Percentiles rank a stretch among this genome's conserved stretches.
Evolutionary conservation across 1,140 invertebrate genomes (phyloP).

Genomic region (Drosophila truncata): DNA sequence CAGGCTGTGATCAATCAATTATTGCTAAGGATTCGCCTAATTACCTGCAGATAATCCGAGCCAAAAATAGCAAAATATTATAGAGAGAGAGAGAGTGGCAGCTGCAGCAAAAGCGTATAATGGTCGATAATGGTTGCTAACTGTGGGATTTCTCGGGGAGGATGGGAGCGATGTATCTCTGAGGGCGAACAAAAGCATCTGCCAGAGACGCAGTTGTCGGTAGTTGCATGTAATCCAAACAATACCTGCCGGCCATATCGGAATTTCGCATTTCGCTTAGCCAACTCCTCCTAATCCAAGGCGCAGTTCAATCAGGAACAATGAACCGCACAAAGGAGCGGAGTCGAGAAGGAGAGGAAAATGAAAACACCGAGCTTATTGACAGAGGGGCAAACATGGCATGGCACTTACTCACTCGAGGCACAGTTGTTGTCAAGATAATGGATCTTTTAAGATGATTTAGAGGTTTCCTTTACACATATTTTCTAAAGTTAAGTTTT

Average conservation of each 20-base stretch:
- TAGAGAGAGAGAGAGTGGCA: conserved; percentile 1
- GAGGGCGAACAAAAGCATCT: conserved; percentile 54
- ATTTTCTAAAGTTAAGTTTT: neutral
- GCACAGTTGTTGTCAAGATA: conserved; percentile 18
- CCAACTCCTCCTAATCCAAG: conserved; percentile 40
- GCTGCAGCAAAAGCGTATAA: conserved; percentile 59
- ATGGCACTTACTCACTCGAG: conserved; percentile 15
- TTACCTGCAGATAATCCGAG: conserved; percentile 28
- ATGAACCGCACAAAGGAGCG: conserved; percentile 57
- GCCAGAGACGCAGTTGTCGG: conserved; percentile 29
- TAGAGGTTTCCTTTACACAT: neutral
- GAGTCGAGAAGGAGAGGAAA: conserved; percentile 40
- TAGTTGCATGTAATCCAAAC: conserved; percentile 73
- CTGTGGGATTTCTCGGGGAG: conserved; percentile 10
- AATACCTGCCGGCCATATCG: conserved; percentile 63
- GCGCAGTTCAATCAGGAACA: conserved; percentile 69
- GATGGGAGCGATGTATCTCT: conserved; percentile 1
- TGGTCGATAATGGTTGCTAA: conserved; percentile 71
- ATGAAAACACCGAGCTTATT: conserved; percentile 66
- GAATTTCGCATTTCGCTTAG: conserved; percentile 14
- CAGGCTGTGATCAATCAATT: conserved; percentile 40
- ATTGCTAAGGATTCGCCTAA: conserved; percentile 30
- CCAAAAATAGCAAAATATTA: conserved; percentile 43
- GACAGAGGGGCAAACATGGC: conserved; percentile 52
- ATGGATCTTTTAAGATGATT: neutral